Percentiles rank a stretch among this genome's conserved stretches.
These are phyloP conservation scores for Ianthella basta DNA, from an alignment of 37 sponge, comb jelly and placozoan genomes.

Conservation along the genomic window DNA sequence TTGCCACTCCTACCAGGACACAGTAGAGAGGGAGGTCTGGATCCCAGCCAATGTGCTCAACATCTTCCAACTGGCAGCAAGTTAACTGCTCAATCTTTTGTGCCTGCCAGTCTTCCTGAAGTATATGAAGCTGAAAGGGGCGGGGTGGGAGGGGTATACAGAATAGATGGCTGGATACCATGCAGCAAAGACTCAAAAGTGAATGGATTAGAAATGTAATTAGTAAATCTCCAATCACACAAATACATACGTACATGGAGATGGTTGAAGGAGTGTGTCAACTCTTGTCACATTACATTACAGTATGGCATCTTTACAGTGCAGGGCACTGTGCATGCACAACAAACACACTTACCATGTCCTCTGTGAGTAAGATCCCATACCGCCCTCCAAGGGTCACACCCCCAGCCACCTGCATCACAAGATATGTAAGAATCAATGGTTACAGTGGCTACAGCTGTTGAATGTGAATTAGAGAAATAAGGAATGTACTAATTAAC, in stretches of 20 bases:
- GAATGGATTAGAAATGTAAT: neutral
- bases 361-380: neutral
- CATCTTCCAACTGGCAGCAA: slow-evolving; percentile 57
- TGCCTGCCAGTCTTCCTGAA: slow-evolving; percentile 71
- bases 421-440: too few relatives aligned
- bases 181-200: neutral
- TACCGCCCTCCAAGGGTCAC: slow-evolving; percentile 29
- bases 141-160: neutral
- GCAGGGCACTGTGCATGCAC: too few relatives aligned
- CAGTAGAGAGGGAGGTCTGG: slow-evolving; percentile 65
- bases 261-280: neutral
- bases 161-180: neutral
- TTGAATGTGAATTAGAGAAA: too few relatives aligned
- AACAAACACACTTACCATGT: slow-evolving; percentile 19
- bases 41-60: slow-evolving; percentile 54
- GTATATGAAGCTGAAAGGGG: slow-evolving; percentile 51
- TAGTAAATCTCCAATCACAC: slow-evolving; percentile 9
- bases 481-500: too few relatives aligned
- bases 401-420: neutral
- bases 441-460: too few relatives aligned
- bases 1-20: slow-evolving; percentile 53
- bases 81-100: slow-evolving; percentile 60
- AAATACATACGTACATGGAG: slow-evolving; percentile 17
- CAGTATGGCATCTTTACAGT: too few relatives aligned
- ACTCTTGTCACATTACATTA: too few relatives aligned